Evolutionary conservation across 2,113 vertebrate species (phyloP), one percentile per base, ranked within the genome.

Genomic region (Forbesichthys papilliferus): DNA sequence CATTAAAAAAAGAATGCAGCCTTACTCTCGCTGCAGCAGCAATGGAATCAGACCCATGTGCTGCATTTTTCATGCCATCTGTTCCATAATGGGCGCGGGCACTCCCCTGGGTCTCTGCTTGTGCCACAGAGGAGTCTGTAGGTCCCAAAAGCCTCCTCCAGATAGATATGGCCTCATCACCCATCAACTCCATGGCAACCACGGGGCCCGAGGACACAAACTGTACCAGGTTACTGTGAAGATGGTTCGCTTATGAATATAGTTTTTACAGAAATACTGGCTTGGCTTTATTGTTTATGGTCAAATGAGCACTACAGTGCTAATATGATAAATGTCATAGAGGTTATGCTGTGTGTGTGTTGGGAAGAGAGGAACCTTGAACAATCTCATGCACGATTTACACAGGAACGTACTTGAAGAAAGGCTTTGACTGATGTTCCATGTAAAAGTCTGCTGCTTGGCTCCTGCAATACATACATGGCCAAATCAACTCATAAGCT

Each of bases 181-280:
- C 95, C 86, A 97, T 92, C 81, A 98, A 91, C 86, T 96, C 97
- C 95, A 98, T 93, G 81, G 95, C 96, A 87, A 98, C 89, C 81
- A 95, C 48, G 0, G 96, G 95, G 33, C 94, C 95, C 66, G 93
- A 96, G 11, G 90, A 94, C 82, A 96, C 87, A 85, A 94, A 95
- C 85, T 96, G 92, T 72, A 97, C 85, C 80, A 98, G 90, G 74
- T 95, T 94, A 77, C 96, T 98, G 86, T 78, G 70, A 90, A 60
- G 69, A 57, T 16, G 34, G 79, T 57, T 34, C 52, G 36, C 0
- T 6, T 2, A 0, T 2, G 27, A 58, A 61, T 20, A 42, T 52
- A 0, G 20, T 2, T 18, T 16, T 42, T 12, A 57, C 46, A 46
- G 16, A 11, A 48, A 63, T 33, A 16, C 13, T 48, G 34, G n/a